phyloP scores from a whole-genome alignment of 2,797 vertebrate species.

The Pygocentrus nattereri region DNA sequence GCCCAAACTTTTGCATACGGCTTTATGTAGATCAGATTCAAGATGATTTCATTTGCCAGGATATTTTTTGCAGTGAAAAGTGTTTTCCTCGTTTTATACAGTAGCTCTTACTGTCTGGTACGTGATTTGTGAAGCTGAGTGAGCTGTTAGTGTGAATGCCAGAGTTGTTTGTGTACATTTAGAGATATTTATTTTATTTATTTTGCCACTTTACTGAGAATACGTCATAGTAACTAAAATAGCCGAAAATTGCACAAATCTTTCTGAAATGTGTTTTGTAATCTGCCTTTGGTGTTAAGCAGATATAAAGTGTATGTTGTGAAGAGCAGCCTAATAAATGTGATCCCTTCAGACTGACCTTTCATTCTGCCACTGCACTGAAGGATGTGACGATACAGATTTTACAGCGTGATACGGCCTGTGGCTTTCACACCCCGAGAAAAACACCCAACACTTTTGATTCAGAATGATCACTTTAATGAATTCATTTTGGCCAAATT shows the following conservation, averaged over 20 bases:
- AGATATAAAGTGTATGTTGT: neutral
- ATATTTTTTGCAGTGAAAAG: neutral
- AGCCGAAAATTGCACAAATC: neutral
- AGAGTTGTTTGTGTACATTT: neutral
- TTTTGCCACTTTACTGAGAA: neutral
- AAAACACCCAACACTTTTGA: no score
- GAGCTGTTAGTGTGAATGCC: neutral
- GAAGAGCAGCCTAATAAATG: conserved; percentile 1
- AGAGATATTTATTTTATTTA: conserved; percentile 35
- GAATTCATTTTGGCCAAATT: no score
- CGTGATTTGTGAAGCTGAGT: neutral
- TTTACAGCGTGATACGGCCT: no score
- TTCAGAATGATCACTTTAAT: no score
- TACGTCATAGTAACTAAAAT: neutral
- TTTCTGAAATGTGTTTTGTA: neutral
- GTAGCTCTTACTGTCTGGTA: neutral
- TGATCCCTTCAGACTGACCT: no score
- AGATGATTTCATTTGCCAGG: neutral
- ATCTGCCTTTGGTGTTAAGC: neutral
- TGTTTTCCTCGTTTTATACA: neutral
- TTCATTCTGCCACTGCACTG: no score
- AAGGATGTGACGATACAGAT: no score
- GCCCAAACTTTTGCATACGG: no score
- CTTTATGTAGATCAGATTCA: neutral
- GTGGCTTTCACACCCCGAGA: no score